Base-by-base conservation (phyloP, 2,797 vertebrate genomes). In the Psittacula echo region DNA sequence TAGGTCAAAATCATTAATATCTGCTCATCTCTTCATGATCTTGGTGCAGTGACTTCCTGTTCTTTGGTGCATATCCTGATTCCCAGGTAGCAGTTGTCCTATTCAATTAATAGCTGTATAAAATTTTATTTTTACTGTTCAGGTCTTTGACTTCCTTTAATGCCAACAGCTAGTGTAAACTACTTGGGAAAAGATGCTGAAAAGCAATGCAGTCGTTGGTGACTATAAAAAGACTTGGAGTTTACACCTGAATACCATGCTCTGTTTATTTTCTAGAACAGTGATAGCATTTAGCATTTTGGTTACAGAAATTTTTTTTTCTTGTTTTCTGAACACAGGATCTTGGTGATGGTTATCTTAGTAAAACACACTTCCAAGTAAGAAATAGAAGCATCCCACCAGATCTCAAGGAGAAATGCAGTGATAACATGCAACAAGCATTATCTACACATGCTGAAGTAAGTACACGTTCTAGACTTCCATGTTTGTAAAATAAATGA, bases 261-360 rank as follows among this genome's bases (percentile, higher is more conserved):
- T 91, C 82, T 79, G 77, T 93, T 90, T 94, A 42, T 90, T 93
- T 92, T 92, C 60, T 93, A 67, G 76, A 85, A 78, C 84, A 65
- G 42, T 75, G 58, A 17, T 87, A 81, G 11, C 29, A 86, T 79
- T 89, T 93, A 80, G 42, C 64, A 68, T 86, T 67, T 90, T 94
- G 73, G 41, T 39, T 37, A 82, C 94, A 89, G 94, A 94, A 73
- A 9, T 70, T 65, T 95, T 70, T 89, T 83, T 53, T 93, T 95
- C 77, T 85, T 41, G 62, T 84, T 53, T 96, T 94, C 68, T 96
- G 56, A 77, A 93, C 32, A 39, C 95, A 98, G 98, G 98, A 97
- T 73, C 89, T 87, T 90, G 92, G 95, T 86, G 98, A 99, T 95
- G 98, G 98, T 92, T 98, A 98, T 96, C 98, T 98, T 96, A 97